Conservation (phyloP, 2,888 invertebrate species). For the Lasioglossum zephyrum region DNA sequence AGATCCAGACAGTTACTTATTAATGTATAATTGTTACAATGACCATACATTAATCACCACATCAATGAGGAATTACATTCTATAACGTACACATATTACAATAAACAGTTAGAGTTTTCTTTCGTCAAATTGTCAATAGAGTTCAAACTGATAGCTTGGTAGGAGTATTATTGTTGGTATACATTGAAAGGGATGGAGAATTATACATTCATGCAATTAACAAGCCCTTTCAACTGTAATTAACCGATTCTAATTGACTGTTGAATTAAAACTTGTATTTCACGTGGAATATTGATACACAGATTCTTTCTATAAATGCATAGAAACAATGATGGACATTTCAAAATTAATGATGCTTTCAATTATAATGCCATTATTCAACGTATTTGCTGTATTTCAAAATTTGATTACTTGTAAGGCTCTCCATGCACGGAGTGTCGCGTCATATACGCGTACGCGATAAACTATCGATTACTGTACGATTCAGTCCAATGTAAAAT, state of each 20-base stretch:
- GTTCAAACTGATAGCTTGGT: background rate
- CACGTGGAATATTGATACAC: background rate
- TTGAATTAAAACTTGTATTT: background rate
- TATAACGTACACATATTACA: background rate
- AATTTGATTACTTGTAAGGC: background rate
- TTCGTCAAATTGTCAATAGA: background rate
- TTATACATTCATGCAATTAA: background rate
- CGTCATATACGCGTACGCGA: no score
- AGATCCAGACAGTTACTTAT: background rate
- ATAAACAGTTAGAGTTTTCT: background rate
- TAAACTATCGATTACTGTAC: no score
- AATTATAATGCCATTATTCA: background rate
- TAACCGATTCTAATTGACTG: background rate
- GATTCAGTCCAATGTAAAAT: no score
- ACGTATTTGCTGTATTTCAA: background rate
- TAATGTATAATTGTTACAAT: background rate
- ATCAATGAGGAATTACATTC: background rate
- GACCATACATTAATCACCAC: background rate
- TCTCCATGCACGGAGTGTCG: no score
- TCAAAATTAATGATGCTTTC: background rate
- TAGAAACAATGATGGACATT: background rate
- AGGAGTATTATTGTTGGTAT: background rate
- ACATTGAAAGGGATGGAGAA: background rate
- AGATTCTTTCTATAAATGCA: background rate
- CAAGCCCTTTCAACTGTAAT: background rate